A percentile compares a stretch with the other conserved stretches of the same genome.
phyloP scores from a whole-genome alignment of 2,113 vertebrate species.

The Gracilinanus agilis region DNA sequence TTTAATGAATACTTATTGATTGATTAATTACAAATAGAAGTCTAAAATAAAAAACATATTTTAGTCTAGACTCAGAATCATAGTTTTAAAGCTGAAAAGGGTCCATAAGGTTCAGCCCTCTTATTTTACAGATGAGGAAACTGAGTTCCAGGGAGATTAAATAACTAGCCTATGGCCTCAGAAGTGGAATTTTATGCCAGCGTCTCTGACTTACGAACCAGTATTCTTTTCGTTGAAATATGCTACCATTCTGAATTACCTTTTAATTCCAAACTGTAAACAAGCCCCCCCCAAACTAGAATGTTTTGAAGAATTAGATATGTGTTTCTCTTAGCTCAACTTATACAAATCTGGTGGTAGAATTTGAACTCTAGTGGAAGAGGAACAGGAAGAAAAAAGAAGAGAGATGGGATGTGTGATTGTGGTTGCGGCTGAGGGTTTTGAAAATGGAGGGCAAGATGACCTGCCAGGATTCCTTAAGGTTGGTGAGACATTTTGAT shows the following conservation, averaged over 20 bases:
- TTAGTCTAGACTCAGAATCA: neutral
- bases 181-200: neutral
- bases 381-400: neutral
- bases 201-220: neutral
- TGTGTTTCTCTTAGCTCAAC: neutral
- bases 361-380: neutral
- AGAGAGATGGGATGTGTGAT: neutral
- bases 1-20: neutral
- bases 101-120: neutral
- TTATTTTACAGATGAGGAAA: neutral
- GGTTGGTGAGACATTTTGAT: neutral
- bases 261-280: neutral
- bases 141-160: neutral
- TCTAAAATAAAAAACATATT: neutral
- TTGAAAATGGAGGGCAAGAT: slow-evolving; percentile 41
- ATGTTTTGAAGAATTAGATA: slow-evolving; percentile 19
- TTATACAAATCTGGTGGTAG: neutral
- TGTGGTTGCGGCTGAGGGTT: slow-evolving; percentile 20
- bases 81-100: neutral
- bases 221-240: neutral
- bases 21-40: neutral
- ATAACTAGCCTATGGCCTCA: neutral
- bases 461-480: neutral
- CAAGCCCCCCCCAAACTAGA: neutral
- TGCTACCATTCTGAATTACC: neutral